These are phyloP conservation scores for Gambusia affinis DNA, from an alignment of 2,113 vertebrate genomes.

Conservation along the genomic window DNA sequence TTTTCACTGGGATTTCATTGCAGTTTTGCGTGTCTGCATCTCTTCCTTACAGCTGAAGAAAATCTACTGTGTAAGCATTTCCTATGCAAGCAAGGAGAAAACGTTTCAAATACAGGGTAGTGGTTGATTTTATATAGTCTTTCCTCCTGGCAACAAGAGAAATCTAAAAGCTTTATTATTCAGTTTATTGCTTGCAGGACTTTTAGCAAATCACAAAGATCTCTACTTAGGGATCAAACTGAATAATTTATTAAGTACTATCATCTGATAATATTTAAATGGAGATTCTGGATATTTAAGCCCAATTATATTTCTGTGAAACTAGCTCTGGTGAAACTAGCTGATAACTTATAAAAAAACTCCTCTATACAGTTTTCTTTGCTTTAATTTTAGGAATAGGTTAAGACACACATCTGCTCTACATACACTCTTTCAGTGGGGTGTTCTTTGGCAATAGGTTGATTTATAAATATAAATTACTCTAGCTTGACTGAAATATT, in stretches of 20 bases:
- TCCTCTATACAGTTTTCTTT: neutral
- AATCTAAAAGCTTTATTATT: slow-evolving; percentile 3
- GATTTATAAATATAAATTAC: neutral
- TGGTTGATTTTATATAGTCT: slow-evolving; percentile 17
- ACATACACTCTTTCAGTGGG: neutral
- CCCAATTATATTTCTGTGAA: neutral
- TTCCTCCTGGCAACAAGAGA: slow-evolving; percentile 27
- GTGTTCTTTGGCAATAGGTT: neutral
- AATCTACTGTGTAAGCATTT: slow-evolving; percentile 55
- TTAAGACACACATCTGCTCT: neutral
- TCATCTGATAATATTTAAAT: neutral
- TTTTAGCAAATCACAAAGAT: neutral
- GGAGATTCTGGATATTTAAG: neutral
- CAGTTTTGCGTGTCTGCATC: slow-evolving; percentile 34
- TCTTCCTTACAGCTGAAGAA: slow-evolving; percentile 56
- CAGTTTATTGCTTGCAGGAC: neutral
- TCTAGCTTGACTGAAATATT: neutral
- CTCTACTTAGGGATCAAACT: neutral
- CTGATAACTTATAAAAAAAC: neutral
- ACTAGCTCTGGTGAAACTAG: neutral
- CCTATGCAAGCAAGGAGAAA: neutral
- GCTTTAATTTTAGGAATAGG: neutral
- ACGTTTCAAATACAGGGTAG: neutral
- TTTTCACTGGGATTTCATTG: slow-evolving; percentile 24
- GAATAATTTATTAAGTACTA: neutral